Evolutionary conservation across 2,888 invertebrate genomes (phyloP), one percentile per base, ranked within the genome.

Genomic region (Baccha elongata): DNA sequence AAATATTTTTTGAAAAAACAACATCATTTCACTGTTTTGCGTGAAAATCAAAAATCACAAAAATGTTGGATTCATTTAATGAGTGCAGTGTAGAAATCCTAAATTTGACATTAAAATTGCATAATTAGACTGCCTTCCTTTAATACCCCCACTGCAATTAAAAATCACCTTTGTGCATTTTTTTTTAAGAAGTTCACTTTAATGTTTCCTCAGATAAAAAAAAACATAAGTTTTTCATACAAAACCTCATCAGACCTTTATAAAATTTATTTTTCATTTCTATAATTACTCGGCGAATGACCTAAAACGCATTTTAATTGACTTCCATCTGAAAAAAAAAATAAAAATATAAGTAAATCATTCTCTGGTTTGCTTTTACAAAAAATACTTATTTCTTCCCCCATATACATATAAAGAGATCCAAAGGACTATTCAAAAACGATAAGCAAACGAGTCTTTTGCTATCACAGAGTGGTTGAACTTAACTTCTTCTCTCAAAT

Each of bases 301-400:
- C 79, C 84, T 84, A 84, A 84, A 84, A 84, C 79, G 84, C 84
- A 74, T 84, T 79, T 84, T 84, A 84, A 79, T 79, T 84, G 84
- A 84, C 84, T 84, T 60, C 69, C 35, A n/a, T n/a, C 15, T 29
- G 64, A 48, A 11, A 53, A 42, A 48, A 48, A 21, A 13, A 0
- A 2, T n/a, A 13, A 48, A 10, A 37, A 42, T 29, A 13, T 13
- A 35, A 21, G 10, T 35, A 50, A 52, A 44, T 55, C 46, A 29
- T 67, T 46, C 60, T 62, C 26, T 37, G 19, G 35, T 26, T 42
- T 42, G 35, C 52, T 62, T 19, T 37, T 58, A 65, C 46, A 64
- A 42, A 29, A 29, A 50, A 17, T 1, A 6, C 17, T n/a, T 71
- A 52, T 13, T 74, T 48, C 44, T 35, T 32, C 2, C 32, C 19